These are phyloP conservation scores for Momotus momota DNA, from an alignment of 2,797 vertebrate species.

Conservation along the genomic window DNA sequence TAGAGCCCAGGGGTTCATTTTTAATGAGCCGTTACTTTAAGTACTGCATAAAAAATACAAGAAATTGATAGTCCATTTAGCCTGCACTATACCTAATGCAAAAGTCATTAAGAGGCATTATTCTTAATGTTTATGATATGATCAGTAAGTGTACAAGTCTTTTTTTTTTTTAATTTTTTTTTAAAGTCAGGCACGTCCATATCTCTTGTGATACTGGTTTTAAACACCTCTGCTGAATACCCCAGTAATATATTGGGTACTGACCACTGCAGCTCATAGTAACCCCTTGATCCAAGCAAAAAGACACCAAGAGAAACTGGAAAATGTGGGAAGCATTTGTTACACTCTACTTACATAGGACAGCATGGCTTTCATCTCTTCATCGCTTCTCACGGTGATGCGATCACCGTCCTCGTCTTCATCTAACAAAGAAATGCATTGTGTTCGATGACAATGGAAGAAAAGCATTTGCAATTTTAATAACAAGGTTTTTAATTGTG, in stretches of 20 bases:
- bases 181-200: slow-evolving; percentile 62
- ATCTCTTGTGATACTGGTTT: slow-evolving; percentile 25
- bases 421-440: slow-evolving; percentile 78
- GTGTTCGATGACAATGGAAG: background rate
- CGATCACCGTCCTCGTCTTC: slow-evolving; percentile 98
- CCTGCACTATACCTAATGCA: slow-evolving; percentile 93
- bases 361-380: slow-evolving; percentile 98
- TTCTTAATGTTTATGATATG: slow-evolving; percentile 96
- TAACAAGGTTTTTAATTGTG: background rate
- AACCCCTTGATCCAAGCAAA: background rate
- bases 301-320: background rate
- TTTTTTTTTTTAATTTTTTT: background rate
- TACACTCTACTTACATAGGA: slow-evolving; percentile 90
- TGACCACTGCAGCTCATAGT: background rate
- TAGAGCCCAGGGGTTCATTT: slow-evolving; percentile 94
- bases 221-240: background rate
- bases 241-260: background rate
- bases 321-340: background rate
- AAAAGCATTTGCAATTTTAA: accelerated
- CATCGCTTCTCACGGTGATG: slow-evolving; percentile 96
- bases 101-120: slow-evolving; percentile 97
- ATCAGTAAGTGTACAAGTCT: slow-evolving; percentile 91
- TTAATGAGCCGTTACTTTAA: slow-evolving; percentile 99
- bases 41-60: slow-evolving; percentile 99
- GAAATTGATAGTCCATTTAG: slow-evolving; percentile 99